Evolutionary conservation across 2,113 vertebrate genomes (phyloP).

Genomic region (Hydropotes inermis): DNA sequence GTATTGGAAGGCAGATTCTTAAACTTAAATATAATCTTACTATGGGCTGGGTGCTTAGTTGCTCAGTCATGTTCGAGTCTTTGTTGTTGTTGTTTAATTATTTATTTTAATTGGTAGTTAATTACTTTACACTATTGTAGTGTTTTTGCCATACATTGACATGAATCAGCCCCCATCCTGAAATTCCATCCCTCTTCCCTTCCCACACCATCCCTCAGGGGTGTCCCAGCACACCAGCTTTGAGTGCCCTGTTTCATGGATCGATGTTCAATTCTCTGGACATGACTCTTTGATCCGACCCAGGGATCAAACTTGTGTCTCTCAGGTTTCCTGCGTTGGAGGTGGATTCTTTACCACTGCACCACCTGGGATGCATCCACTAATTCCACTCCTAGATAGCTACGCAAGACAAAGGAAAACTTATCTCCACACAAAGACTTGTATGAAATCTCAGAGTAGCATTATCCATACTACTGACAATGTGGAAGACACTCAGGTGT

Average conservation of each 20-base stretch:
- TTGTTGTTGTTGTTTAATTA: not conserved
- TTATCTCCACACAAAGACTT: not conserved
- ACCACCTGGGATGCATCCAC: not conserved
- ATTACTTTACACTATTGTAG: not conserved
- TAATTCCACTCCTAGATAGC: not conserved
- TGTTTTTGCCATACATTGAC: not conserved
- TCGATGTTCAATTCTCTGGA: fast-evolving
- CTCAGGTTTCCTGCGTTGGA: not conserved
- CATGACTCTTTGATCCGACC: not conserved
- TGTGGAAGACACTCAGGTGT: not conserved
- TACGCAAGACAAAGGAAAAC: not conserved
- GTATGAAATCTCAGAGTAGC: not conserved
- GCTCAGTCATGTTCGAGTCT: not conserved
- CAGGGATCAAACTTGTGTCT: not conserved
- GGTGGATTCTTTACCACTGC: not conserved
- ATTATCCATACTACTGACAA: no score
- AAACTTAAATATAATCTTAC: not conserved
- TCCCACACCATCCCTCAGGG: not conserved
- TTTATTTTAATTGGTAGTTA: not conserved
- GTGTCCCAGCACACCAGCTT: not conserved
- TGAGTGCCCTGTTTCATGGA: not conserved
- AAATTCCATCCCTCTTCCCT: not conserved
- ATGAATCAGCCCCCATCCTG: not conserved
- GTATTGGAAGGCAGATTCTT: not conserved
- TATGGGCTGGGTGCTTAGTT: not conserved